Evolutionary conservation across 2,888 invertebrate genomes (phyloP), one percentile per base, ranked within the genome.

Genomic region (Pasiphila rectangulata): DNA sequence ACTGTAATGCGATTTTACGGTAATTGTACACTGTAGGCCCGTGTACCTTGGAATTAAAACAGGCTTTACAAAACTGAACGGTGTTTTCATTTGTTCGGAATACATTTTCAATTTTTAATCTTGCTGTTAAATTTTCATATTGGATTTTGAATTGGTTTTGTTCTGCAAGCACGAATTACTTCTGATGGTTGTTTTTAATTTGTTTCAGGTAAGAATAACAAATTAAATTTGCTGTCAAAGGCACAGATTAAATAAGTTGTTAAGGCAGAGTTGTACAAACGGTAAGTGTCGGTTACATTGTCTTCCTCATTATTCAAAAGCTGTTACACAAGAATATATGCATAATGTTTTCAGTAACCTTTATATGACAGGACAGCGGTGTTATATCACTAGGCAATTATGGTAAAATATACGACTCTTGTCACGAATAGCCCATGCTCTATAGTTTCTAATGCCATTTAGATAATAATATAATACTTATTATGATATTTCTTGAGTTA

Each of bases 1-100:
- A 64, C 63, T 57, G 56, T 69, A 69, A 74, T 69, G 57, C 60
- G 52, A 67, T 70, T 75, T 72, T 67, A 72, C 69, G 68, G 66
- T 69, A 67, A 72, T 68, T 67, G 63, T 65, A 49, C 51, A 49
- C 60, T 59, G 60, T 66, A 59, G 63, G 57, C 57, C 63, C 57
- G 55, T 59, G 61, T 62, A 44, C 21, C 61, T 61, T 57, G 54
- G 51, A 63, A 67, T 63, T 65, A 59, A 63, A 64, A 54, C 51
- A 52, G 48, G 46, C 56, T 56, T 53, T 46, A 39, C 48, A 49
- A 48, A 46, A 20, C 35, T 30, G 20, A 50, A 41, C 41, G 17
- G 42, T 35, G 30, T 46, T 46, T 46, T 25, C 36, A 50, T 50
- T 45, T 44, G 24, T 39, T 24, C 13, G 5, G 41, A 43, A 43